Base-by-base conservation (phyloP, 2,797 vertebrate genomes). In the Bothrops alternatus region DNA sequence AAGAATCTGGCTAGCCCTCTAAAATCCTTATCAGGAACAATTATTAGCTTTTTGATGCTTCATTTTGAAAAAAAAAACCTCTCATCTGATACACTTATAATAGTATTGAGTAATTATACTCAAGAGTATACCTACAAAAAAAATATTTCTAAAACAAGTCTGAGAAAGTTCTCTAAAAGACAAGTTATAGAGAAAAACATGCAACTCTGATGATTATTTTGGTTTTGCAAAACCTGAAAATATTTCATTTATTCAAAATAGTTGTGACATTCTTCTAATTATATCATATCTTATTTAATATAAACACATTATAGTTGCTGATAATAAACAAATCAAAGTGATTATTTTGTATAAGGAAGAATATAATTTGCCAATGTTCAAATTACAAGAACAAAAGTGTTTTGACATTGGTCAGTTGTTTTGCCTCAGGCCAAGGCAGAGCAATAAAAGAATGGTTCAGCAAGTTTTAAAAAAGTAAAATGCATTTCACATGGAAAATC, bases 401-500 rank as follows among this genome's bases (percentile, higher is more conserved):
- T 85, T 95, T 96, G 93, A 93, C 94, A 95, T 32, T 0, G 2
- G 91, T 50, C 93, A 93, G 90, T 82, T 93, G 89, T 92, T 95
- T 95, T 94, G 91, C 92, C 92, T 95, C 65, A 60, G 92, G 94
- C 87, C 92, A 87, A 82, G 94, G 89, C 73, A 86, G 53, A 94
- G 90, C 32, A 53, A 88, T 92, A 94, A 90, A 56, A 94, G 37
- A 94, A 14, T 90, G 93, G 87, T 69, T 95, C 89, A 95, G 90
- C 53, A 65, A 89, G 37, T 85, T 86, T 37, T 16, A 2, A 28
- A 5, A 2, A 56, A 94, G 92, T 60, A 91, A 91, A 95, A 90
- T 26, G 28, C 50, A 94, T 18, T 90, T 57, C 50, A 82, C 73
- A 47, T 82, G 89, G 60, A 26, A 89, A 87, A 86, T 86, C 94